Base-by-base conservation (phyloP, 2,888 invertebrate genomes). In the Gonocerus acuteangulatus region DNA sequence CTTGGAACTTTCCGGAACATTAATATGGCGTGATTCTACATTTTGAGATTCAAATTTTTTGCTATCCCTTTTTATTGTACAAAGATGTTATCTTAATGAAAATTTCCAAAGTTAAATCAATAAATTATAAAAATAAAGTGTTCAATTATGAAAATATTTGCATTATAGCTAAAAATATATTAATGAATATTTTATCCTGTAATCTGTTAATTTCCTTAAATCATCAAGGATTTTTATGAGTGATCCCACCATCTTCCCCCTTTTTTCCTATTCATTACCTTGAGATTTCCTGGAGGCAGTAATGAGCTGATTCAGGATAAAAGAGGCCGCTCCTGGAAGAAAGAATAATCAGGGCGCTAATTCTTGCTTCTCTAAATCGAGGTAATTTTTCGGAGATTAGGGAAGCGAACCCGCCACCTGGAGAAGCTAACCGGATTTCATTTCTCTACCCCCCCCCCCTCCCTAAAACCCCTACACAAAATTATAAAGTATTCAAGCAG, bases 331-430 rank as follows among this genome's bases (percentile, higher is more conserved):
- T 9, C 2, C n/a, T n/a, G 47, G 47, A 15, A 47, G 47, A 57
- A 57, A 57, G 57, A 57, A 57, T 57, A 57, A 57, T 57, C 47
- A 57, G 32, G 18, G 57, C 57, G n/a, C 32, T 57, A 57, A 57
- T 57, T 57, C 57, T 23, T 11, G 9, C 4, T 2, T 7, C 45
- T 16, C 19, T 45, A 60, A 60, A 48, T 27, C 60, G 4, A 15
- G 49, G 32, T 36, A 36, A 51, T 49, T 60, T 60, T 59, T 59
- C 59, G 39, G 19, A 44, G 21, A 22, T 27, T 49, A 22, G 23
- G 27, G 23, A 49, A 34, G 47, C 45, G 27, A 7, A n/a, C 57
- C 2, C 4, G 9, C 39, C 39, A 39, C 13, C 15, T 39, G 39
- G 39, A 27, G 27, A 27, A 27, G 4, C 27, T 39, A 39, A 39